Percentiles rank a stretch among this genome's conserved stretches.
Conservation (phyloP, 2,888 invertebrate genomes). For the Dynastes hyllus region DNA sequence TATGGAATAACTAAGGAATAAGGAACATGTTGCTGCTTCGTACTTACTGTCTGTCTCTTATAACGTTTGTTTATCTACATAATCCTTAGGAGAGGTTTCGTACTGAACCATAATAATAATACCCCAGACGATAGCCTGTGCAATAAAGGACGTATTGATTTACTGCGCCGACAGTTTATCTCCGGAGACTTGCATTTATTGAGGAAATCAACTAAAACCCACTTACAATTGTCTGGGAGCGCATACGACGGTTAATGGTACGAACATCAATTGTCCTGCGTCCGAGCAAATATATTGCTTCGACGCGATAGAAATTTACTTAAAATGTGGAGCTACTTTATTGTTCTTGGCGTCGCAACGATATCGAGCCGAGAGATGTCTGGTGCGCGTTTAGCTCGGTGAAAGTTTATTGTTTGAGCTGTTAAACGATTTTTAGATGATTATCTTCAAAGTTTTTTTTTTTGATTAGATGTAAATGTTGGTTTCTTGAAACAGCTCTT, state of each 20-base stretch:
- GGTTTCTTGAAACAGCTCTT: too few species aligned
- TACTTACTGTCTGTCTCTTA: too few species aligned
- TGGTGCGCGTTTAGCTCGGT: background rate
- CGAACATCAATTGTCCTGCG: background rate
- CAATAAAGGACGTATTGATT: slow-evolving; percentile 1
- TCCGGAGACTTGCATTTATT: background rate
- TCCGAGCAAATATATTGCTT: background rate
- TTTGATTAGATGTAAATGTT: too few species aligned
- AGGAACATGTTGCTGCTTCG: too few species aligned
- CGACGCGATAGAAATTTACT: slow-evolving; percentile 1
- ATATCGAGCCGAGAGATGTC: background rate
- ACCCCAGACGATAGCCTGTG: background rate
- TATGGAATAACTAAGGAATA: too few species aligned
- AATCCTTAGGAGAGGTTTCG: too few species aligned
- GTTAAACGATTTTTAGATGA: too few species aligned
- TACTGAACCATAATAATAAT: too few species aligned
- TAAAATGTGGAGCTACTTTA: slow-evolving; percentile 1
- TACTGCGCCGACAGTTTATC: background rate
- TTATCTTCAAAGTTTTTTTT: too few species aligned
- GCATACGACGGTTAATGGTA: background rate
- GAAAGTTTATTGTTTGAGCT: background rate
- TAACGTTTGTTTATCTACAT: too few species aligned
- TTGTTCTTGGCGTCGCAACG: slow-evolving; percentile 2
- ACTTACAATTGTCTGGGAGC: background rate
- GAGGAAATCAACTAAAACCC: slow-evolving; percentile 8